phyloP scores from a whole-genome alignment of 2,113 vertebrate genomes.

The Anthoscopus minutus region DNA sequence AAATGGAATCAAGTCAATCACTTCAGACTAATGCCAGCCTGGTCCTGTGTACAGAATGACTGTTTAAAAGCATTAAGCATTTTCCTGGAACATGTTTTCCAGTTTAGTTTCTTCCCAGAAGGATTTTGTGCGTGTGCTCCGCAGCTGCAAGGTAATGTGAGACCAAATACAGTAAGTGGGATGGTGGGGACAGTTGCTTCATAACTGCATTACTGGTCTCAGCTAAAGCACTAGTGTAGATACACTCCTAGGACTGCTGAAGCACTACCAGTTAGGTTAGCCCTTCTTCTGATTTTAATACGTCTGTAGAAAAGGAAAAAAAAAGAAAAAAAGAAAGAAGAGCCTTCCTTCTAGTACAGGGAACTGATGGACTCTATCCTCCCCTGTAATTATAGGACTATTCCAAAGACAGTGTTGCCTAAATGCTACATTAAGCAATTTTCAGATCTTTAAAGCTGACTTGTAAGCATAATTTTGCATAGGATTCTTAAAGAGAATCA shows the following conservation, averaged over 20 bases:
- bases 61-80: background rate
- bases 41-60: background rate
- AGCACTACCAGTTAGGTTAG: background rate
- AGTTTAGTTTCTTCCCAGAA: background rate
- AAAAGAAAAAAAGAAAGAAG: background rate
- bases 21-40: background rate
- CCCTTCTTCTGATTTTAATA: background rate
- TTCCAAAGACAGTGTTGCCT: background rate
- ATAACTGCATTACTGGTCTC: background rate
- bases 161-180: background rate
- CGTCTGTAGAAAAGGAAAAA: background rate
- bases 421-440: constrained; percentile 34
- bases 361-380: background rate
- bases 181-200: background rate
- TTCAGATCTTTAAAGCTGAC: background rate
- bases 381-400: background rate
- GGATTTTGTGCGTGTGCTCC: background rate
- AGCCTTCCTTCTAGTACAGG: background rate
- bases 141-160: background rate
- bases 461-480: background rate
- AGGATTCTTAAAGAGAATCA: background rate
- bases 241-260: background rate
- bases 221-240: background rate
- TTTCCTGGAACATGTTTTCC: background rate
- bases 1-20: background rate